Conservation (phyloP, 2,113 vertebrate species). For the Centropus unirufus region DNA sequence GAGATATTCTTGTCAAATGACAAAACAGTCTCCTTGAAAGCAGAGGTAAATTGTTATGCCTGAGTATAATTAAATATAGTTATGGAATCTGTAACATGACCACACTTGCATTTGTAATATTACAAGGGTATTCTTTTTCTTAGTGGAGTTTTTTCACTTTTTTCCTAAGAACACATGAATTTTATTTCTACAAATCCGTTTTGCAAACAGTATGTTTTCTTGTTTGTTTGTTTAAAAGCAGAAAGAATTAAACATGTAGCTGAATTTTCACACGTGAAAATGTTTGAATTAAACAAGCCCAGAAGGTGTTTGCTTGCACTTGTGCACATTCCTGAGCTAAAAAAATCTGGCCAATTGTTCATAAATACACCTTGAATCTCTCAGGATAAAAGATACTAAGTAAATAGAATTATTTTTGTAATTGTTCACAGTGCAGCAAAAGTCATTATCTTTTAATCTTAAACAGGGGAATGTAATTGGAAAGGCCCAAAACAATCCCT, state of each 20-base stretch:
- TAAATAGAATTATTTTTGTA: constrained; percentile 26
- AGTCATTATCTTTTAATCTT: background rate
- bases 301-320: constrained; percentile 1
- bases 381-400: constrained; percentile 20
- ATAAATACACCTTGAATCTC: constrained; percentile 20
- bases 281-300: background rate
- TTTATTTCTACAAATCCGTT: background rate
- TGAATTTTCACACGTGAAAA: background rate
- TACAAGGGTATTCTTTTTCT: background rate
- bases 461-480: background rate
- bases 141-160: background rate
- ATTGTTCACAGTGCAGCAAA: background rate
- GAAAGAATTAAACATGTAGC: background rate
- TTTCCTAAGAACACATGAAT: background rate
- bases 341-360: background rate
- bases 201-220: background rate
- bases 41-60: background rate
- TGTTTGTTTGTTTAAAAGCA: constrained; percentile 13
- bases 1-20: background rate
- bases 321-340: constrained; percentile 2
- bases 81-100: background rate
- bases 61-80: background rate
- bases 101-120: background rate
- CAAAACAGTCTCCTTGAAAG: background rate
- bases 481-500: background rate